These are phyloP conservation scores for Auanema freiburgensis DNA, from an alignment of 2,888 invertebrate species.

Conservation along the genomic window DNA sequence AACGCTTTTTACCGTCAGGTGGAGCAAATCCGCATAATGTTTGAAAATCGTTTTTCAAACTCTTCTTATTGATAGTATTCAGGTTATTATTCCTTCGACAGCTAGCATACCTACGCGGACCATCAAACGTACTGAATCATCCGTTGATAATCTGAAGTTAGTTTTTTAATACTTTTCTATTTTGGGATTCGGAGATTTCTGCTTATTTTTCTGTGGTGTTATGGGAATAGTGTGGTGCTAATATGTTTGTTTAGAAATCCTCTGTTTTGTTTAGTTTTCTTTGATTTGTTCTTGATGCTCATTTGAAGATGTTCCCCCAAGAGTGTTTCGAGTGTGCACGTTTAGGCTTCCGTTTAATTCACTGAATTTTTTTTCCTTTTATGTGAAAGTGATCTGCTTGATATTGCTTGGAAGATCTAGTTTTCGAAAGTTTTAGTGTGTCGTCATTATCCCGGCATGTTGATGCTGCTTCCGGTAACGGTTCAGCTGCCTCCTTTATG, in stretches of 20 bases:
- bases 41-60: conserved; percentile 4
- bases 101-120: too few species aligned
- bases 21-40: conserved; percentile 19
- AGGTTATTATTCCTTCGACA: too few species aligned
- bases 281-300: conserved; percentile 7
- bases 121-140: too few species aligned
- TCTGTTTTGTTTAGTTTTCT: background rate
- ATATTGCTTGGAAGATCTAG: conserved; percentile 1
- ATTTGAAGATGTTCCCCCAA: background rate
- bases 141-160: too few species aligned
- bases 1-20: conserved; percentile 7
- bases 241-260: background rate
- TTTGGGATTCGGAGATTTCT: too few species aligned
- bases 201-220: too few species aligned
- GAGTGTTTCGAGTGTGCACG: conserved; percentile 1
- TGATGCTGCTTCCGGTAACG: background rate
- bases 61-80: background rate
- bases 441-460: background rate
- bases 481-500: conserved; percentile 16
- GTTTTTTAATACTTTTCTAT: too few species aligned
- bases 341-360: background rate
- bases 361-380: background rate
- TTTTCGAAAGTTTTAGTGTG: background rate
- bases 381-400: conserved; percentile 6
- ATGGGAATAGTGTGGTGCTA: background rate